Evolutionary conservation across 2,797 vertebrate species (phyloP), one percentile per base, ranked within the genome.

Genomic region (Argya squamiceps): DNA sequence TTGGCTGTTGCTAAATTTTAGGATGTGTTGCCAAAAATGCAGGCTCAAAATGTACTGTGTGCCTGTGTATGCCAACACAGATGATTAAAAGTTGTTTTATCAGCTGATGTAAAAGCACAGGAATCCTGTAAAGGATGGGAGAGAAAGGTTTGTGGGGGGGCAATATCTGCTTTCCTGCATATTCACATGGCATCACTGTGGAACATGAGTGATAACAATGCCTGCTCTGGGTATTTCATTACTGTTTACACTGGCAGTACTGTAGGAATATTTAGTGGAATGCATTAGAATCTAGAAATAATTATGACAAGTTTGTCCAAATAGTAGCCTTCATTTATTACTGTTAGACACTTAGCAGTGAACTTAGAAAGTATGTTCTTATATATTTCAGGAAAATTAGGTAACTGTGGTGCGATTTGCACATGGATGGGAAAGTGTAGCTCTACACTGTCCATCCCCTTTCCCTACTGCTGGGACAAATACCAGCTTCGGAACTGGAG

Each of bases 1-100:
- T 76, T 74, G 64, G 13, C 84, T 93, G 52, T 87, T 89, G 44
- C 81, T 77, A 46, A 73, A 84, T 91, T 82, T 88, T 69, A 87
- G 67, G 75, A 47, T n/a, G 9, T 21, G 34, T 87, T 95, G 84
- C 81, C 81, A 96, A 87, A 82, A 67, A 37, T 30, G 8, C 22
- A 26, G 39, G 55, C 55, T 88, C 19, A 82, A 70, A 87, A 89
- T 5, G 11, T 84, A 27, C 76, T 55, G 27, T 5, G 12, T 87
- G 74, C 74, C 46, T 60, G 37, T 0, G 0, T 52, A 27, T 71
- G 59, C 59, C 6, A 8, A 8, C 2, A 1, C 22, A 41, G 52
- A 77, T 84, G 70, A 82, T 62, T 59, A 75, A 50, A 78, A 77
- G 34, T 55, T 64, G 23, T 36, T 91, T 89, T 87, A 83, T 93